These are phyloP conservation scores for Rhincodon typus DNA, from an alignment of 2,797 vertebrate genomes.

Conservation along the genomic window DNA sequence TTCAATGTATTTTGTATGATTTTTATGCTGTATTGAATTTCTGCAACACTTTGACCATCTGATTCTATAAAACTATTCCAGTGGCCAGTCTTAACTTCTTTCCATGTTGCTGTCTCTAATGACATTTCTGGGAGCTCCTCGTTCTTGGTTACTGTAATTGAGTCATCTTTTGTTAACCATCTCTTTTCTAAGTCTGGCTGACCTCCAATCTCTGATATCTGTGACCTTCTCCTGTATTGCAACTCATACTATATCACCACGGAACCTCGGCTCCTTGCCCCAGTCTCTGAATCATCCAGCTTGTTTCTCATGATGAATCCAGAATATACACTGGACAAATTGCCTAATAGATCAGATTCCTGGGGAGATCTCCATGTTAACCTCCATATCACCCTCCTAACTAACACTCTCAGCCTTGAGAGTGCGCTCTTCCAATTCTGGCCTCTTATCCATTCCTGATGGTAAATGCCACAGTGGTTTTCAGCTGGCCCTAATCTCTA, in stretches of 20 bases:
- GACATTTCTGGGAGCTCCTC: background rate
- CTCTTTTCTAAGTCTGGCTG: constrained; percentile 42
- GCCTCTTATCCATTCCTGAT: no score
- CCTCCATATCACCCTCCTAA: background rate
- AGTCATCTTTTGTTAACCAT: background rate
- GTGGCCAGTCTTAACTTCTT: background rate
- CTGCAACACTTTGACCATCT: background rate
- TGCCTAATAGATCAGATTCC: background rate
- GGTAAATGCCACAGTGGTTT: no score
- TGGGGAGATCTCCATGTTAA: background rate
- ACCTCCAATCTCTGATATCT: constrained; percentile 45
- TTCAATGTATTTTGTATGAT: background rate
- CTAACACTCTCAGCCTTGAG: no score
- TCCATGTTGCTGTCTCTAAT: background rate
- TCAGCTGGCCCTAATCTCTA: background rate
- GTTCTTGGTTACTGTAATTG: background rate
- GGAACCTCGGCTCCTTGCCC: background rate
- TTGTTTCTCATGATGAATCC: background rate
- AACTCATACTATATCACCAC: constrained; percentile 47
- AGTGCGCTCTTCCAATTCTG: background rate
- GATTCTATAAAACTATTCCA: background rate
- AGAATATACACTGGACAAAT: background rate
- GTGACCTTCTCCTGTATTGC: constrained; percentile 51
- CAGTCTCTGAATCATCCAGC: background rate
- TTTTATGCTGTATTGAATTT: background rate